These are phyloP conservation scores for Elegia similella DNA, from an alignment of 2,888 invertebrate species.

Conservation along the genomic window DNA sequence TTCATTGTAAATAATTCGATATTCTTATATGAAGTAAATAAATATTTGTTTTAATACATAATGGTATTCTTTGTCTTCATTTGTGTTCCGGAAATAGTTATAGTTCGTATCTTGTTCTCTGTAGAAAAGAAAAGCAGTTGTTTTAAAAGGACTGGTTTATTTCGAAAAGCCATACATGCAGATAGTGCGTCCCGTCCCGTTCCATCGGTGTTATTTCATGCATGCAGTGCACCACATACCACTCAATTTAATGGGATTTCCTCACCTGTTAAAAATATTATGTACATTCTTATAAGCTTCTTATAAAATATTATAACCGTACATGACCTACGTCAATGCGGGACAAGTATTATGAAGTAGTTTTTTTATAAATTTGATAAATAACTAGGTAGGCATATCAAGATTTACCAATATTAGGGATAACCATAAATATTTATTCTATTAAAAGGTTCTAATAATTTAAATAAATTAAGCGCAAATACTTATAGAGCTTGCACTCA, in stretches of 20 bases:
- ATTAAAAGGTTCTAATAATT: too few species aligned
- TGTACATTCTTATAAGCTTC: not conserved
- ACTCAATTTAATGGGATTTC: slow-evolving; percentile 16
- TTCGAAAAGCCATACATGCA: slow-evolving; percentile 9
- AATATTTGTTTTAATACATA: slow-evolving; percentile 79
- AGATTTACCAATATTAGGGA: too few species aligned
- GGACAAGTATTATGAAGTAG: too few species aligned
- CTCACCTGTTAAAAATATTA: slow-evolving; percentile 35
- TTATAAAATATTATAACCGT: too few species aligned
- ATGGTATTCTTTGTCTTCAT: slow-evolving; percentile 39
- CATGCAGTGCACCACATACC: slow-evolving; percentile 1
- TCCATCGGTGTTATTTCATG: not conserved
- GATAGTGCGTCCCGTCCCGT: not conserved
- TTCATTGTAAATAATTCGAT: slow-evolving; percentile 80
- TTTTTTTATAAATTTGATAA: too few species aligned
- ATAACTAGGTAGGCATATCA: too few species aligned
- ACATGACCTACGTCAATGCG: too few species aligned
- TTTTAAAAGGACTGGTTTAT: slow-evolving; percentile 9
- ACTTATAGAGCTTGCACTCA: too few species aligned
- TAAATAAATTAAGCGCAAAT: too few species aligned
- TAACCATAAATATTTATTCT: too few species aligned
- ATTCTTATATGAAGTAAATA: slow-evolving; percentile 78
- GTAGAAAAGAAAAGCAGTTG: slow-evolving; percentile 19
- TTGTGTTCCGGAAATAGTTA: not conserved
- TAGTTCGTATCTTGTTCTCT: slow-evolving; percentile 20